phyloP scores from a whole-genome alignment of 2,113 vertebrate species.

The Eleginops maclovinus region DNA sequence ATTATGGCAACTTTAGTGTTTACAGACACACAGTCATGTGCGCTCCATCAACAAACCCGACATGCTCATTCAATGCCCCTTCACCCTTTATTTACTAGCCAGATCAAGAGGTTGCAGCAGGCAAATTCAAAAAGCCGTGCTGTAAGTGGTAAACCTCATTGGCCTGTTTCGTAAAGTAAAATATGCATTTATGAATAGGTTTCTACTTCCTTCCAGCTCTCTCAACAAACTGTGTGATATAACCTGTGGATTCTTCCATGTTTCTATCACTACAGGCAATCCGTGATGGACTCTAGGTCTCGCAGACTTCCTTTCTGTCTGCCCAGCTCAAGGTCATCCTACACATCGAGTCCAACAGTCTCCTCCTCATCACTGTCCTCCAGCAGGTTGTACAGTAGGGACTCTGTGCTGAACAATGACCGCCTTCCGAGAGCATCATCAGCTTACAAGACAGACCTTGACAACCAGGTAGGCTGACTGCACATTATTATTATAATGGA shows the following conservation, averaged over 20 bases:
- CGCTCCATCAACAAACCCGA: slow-evolving; percentile 29
- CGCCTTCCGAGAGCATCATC: slow-evolving; percentile 86
- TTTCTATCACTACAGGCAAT: slow-evolving; percentile 40
- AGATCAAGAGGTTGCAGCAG: not conserved
- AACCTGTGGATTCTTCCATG: not conserved
- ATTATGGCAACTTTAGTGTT: slow-evolving; percentile 50
- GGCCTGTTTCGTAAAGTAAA: not conserved
- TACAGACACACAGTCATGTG: slow-evolving; percentile 57
- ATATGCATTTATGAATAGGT: not conserved
- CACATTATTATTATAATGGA: not conserved
- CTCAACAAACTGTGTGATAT: not conserved
- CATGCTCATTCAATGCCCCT: not conserved
- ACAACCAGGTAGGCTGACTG: slow-evolving; percentile 88
- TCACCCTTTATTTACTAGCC: not conserved
- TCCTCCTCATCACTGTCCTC: slow-evolving; percentile 76
- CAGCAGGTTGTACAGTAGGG: slow-evolving; percentile 79
- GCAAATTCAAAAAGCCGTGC: not conserved
- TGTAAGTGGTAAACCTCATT: slow-evolving; percentile 6
- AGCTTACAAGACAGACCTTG: slow-evolving; percentile 87
- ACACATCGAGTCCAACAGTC: slow-evolving; percentile 61
- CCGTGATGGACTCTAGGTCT: slow-evolving; percentile 94
- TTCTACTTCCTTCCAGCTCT: not conserved
- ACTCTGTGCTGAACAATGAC: slow-evolving; percentile 82
- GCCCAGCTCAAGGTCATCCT: slow-evolving; percentile 80
- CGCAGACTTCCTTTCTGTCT: slow-evolving; percentile 90